Base-by-base conservation (phyloP, 2,113 vertebrate genomes). In the Myrmophylax atrothorax region DNA sequence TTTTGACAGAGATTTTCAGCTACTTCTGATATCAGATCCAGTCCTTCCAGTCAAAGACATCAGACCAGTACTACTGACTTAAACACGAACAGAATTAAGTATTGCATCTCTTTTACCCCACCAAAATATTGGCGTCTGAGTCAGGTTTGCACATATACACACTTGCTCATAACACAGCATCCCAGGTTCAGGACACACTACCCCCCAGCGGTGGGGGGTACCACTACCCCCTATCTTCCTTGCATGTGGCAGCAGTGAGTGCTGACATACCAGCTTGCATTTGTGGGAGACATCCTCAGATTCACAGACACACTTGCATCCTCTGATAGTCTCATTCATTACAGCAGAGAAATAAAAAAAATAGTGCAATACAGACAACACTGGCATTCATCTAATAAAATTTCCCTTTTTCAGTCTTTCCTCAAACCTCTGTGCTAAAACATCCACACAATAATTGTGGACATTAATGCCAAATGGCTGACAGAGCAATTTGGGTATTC, bases 1-100 rank as follows among this genome's bases (percentile, higher is more conserved):
- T 97, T 95, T 66, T 85, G 87, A 72, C 89, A 53, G 66, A 82
- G 46, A 93, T 85, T 89, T 93, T 94, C 47, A 69, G 42, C 75
- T 90, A 2, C 18, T 94, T 91, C 37, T 68, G 73, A 12, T 93
- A 75, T 35, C 86, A 72, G 66, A 93, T 84, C 40, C 33, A 31
- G 49, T 82, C 56, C 47, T 81, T 84, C n/a, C 67, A 73, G 44
- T 14, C n/a, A 33, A 55, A 94, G 72, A 28, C 44, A 88, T 42
- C 50, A 90, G 87, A 69, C 33, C 26, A 67, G 23, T 77, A 12
- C 18, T 81, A 49, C 24, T 59, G 52, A 35, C 14, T 83, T 72
- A 40, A 73, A 24, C 4, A 52, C 17, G 44, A 79, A 84, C 38
- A 5, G 31, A 24, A 77, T 53, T 52, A 74, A 72, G 22, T 49